A percentile compares a stretch with the other conserved stretches of the same genome.
Conservation (phyloP, 2,888 invertebrate genomes). For the Troglohyphantes excavatus region DNA sequence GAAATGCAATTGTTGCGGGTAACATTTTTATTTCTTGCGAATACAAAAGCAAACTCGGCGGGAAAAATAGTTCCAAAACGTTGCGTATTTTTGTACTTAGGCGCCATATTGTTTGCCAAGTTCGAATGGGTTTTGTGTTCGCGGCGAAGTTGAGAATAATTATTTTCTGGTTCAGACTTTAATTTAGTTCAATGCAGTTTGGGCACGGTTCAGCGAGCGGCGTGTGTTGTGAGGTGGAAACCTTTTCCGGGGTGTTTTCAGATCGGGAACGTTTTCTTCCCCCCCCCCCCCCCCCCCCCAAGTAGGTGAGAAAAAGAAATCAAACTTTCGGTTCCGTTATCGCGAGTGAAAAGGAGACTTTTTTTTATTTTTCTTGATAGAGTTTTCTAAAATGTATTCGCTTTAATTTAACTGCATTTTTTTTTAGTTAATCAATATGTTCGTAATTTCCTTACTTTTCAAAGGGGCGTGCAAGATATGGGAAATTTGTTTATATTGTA, state of each 20-base stretch:
- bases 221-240: constrained; percentile 35
- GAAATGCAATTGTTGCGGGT: constrained; percentile 59
- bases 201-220: constrained; percentile 43
- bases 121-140: constrained; percentile 53
- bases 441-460: too few relatives aligned
- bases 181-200: constrained; percentile 55
- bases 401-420: too few relatives aligned
- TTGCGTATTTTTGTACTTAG: constrained; percentile 35
- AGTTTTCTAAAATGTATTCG: too few relatives aligned
- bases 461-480: too few relatives aligned
- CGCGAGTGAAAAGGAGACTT: neutral
- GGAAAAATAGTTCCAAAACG: neutral
- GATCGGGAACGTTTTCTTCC: neutral
- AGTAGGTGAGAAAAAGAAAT: neutral
- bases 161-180: constrained; percentile 46
- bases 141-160: constrained; percentile 39
- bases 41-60: constrained; percentile 34
- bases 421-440: too few relatives aligned
- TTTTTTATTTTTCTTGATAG: too few relatives aligned
- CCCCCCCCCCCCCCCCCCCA: too few relatives aligned
- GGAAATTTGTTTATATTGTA: too few relatives aligned
- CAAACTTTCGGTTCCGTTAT: constrained; percentile 25
- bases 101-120: constrained; percentile 54
- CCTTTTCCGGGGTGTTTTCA: constrained; percentile 42
- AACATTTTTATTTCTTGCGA: constrained; percentile 48